Conservation (phyloP, 2,888 invertebrate genomes). For the Stenolophus ochropezus region DNA sequence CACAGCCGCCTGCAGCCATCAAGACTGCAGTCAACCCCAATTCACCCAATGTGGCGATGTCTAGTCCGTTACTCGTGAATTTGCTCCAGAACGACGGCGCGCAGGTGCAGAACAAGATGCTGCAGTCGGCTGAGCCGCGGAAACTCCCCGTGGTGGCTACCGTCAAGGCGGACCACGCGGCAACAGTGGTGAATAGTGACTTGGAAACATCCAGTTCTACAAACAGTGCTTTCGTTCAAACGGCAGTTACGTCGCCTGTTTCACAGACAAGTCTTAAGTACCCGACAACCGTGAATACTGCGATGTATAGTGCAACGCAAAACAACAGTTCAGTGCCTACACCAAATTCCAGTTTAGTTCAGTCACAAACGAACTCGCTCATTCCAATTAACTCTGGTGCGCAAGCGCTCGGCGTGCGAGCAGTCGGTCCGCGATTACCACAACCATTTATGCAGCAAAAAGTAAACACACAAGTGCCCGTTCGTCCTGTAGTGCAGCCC, state of each 20-base stretch:
- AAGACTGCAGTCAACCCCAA: conserved; percentile 65
- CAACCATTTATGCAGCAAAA: conserved; percentile 51
- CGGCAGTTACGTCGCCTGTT: neutral
- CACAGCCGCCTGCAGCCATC: conserved; percentile 68
- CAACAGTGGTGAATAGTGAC: conserved; percentile 50
- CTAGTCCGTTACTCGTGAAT: conserved; percentile 93
- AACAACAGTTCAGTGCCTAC: conserved; percentile 54
- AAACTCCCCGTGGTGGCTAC: conserved; percentile 1
- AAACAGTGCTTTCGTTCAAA: conserved; percentile 48
- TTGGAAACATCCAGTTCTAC: conserved; percentile 44
- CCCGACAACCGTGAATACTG: conserved; percentile 54
- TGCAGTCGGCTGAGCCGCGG: conserved; percentile 64
- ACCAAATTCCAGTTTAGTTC: conserved; percentile 50
- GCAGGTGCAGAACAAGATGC: conserved; percentile 69
- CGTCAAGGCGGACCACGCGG: neutral
- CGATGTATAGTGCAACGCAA: conserved; percentile 47
- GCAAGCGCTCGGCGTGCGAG: conserved; percentile 5
- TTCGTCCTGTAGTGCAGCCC: conserved; percentile 34
- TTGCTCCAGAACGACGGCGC: conserved; percentile 89
- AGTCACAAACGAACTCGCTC: conserved; percentile 43
- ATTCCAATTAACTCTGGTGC: conserved; percentile 22
- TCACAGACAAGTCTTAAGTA: conserved; percentile 41
- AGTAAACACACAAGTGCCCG: conserved; percentile 50
- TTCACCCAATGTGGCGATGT: conserved; percentile 81
- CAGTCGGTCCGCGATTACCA: conserved; percentile 29